These are phyloP conservation scores for Sycophila texana DNA, from an alignment of 2,888 invertebrate genomes.

Conservation along the genomic window DNA sequence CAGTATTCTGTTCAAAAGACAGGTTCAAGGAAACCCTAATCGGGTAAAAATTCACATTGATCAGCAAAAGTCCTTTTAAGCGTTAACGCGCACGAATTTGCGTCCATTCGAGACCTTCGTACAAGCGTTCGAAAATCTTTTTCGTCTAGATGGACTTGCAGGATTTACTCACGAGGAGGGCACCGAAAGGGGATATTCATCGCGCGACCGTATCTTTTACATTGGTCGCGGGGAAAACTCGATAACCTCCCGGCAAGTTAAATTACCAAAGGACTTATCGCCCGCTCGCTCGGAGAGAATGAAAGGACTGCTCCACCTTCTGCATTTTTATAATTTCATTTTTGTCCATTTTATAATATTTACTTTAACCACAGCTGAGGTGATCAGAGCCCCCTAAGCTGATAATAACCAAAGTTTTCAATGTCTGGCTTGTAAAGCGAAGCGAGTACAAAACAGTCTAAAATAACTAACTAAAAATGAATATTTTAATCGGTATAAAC, in stretches of 20 bases:
- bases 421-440: constrained; percentile 11
- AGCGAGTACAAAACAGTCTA: too few species aligned
- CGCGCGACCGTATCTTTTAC: constrained; percentile 58
- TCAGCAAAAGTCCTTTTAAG: constrained; percentile 7
- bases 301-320: background rate
- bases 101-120: background rate
- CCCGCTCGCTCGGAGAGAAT: constrained; percentile 51
- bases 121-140: constrained; percentile 9
- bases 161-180: background rate
- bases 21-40: constrained; percentile 4
- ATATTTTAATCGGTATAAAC: too few species aligned
- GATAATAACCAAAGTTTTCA: constrained; percentile 49
- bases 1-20: background rate
- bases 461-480: too few species aligned
- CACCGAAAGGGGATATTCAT: constrained; percentile 52
- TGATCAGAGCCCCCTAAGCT: constrained; percentile 29
- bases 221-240: constrained; percentile 60
- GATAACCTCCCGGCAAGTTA: constrained; percentile 59
- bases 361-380: constrained; percentile 17
- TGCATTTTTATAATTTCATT: constrained; percentile 5
- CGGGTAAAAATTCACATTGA: constrained; percentile 1
- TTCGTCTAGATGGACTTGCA: background rate
- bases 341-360: constrained; percentile 15
- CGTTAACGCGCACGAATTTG: constrained; percentile 21
- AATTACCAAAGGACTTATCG: constrained; percentile 60